A percentile compares a stretch with the other conserved stretches of the same genome.
Evolutionary conservation across 2,113 vertebrate genomes (phyloP).

Genomic region (Gambusia holbrooki): DNA sequence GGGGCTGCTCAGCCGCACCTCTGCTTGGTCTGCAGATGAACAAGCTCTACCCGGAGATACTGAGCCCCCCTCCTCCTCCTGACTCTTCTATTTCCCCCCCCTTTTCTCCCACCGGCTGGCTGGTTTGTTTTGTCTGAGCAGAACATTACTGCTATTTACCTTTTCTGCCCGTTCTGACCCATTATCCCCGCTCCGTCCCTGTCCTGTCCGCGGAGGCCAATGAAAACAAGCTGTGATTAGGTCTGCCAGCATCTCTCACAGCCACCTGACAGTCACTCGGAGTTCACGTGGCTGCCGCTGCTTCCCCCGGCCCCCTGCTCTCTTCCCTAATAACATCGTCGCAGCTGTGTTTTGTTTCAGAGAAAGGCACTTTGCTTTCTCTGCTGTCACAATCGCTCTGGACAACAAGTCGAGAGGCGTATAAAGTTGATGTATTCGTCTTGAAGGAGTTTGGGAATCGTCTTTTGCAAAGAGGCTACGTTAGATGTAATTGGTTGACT

Average conservation of each 20-base stretch:
- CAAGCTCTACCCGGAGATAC: constrained; percentile 83
- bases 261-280: constrained; percentile 62
- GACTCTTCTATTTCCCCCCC: background rate
- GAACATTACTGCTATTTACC: constrained; percentile 13
- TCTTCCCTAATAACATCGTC: background rate
- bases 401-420: background rate
- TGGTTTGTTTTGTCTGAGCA: constrained; percentile 19
- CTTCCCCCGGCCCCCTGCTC: constrained; percentile 1
- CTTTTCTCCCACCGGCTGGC: background rate
- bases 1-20: constrained; percentile 65
- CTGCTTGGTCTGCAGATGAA: constrained; percentile 73
- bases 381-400: constrained; percentile 3
- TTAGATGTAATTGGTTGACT: too few relatives aligned
- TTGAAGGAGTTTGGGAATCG: too few relatives aligned
- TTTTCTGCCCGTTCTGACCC: constrained; percentile 17
- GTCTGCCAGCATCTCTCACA: constrained; percentile 50
- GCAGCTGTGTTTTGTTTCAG: constrained; percentile 33
- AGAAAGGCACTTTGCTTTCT: constrained; percentile 9
- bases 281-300: constrained; percentile 70
- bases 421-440: constrained; percentile 3
- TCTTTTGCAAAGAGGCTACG: too few relatives aligned
- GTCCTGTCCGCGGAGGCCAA: constrained; percentile 30
- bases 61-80: constrained; percentile 29
- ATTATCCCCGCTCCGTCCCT: constrained; percentile 8
- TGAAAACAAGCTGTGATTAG: constrained; percentile 63